Base-by-base conservation (phyloP, 92 coral and sea anemone genomes). In the Zoanthus sansibaricus region DNA sequence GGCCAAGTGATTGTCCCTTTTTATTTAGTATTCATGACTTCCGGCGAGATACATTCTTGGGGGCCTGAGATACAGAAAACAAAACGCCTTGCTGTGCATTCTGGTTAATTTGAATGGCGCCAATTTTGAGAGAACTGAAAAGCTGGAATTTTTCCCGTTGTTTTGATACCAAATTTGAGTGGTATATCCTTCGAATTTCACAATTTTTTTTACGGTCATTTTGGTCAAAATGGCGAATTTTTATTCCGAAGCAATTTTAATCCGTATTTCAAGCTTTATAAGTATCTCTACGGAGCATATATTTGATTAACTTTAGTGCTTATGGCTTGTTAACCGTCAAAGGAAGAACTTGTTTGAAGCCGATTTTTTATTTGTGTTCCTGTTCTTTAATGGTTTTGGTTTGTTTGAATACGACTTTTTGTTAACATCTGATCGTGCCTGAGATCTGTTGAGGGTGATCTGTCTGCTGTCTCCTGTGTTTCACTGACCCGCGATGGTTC, bases 71-170 rank as follows among this genome's bases (percentile, higher is more conserved):
- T 45, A 68, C 10, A 68, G 72, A 1, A 5, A 25, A 71, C 16
- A 10, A 71, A 71, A 71, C 75, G 75, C 17, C 75, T 13, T 71
- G 75, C 75, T 71, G 49, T 71, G 75, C 48, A 31, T 71, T 71
- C 75, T 71, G 75, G 75, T 71, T 71, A 71, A 11, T 71, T 71
- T 49, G 48, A 11, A 8, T 71, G 75, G 75, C 48, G 75, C 49
- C n/a, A n/a, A n/a, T n/a, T n/a, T n/a, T n/a, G n/a, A n/a, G n/a
- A n/a, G n/a, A n/a, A n/a, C n/a, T 25, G 25, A 0, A 25, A 25
- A 25, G 25, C 33, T 17, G 47, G 10, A 71, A 33, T 71, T 71
- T 71, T 20, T 32, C 75, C 75, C 51, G 33, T 71, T 17, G 17
- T 31, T 71, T 71, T 71, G 49, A 31, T 71, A 71, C 75, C 75